Conservation (phyloP, 2,888 invertebrate species). For the Eustalomyia histrio region DNA sequence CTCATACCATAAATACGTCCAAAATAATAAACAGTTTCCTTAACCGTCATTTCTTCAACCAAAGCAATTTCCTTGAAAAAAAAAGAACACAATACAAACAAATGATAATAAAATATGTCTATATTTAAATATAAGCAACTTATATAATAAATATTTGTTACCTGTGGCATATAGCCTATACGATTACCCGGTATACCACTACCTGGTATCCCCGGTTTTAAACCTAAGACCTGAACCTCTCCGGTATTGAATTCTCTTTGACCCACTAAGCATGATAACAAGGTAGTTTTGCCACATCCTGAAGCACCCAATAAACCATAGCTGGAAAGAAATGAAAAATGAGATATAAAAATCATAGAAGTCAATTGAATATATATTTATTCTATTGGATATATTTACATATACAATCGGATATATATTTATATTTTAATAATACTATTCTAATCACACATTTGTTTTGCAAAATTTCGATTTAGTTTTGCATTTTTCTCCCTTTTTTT, state of each 20-base stretch:
- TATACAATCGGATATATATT: background rate
- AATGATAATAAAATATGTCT: too few relatives aligned
- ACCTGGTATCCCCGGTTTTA: slow-evolving; percentile 84
- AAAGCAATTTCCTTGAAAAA: slow-evolving; percentile 86
- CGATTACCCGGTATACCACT: slow-evolving; percentile 86
- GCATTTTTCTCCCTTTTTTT: slow-evolving; percentile 31
- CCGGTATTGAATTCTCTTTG: slow-evolving; percentile 87
- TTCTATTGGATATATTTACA: too few relatives aligned
- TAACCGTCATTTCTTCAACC: slow-evolving; percentile 88
- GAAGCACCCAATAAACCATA: slow-evolving; percentile 94
- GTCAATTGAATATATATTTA: background rate
- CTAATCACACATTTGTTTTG: slow-evolving; percentile 37
- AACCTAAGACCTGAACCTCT: slow-evolving; percentile 87
- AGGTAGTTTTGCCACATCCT: slow-evolving; percentile 94
- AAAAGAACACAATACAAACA: background rate
- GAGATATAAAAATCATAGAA: background rate
- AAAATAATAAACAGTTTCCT: slow-evolving; percentile 92
- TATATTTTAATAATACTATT: slow-evolving; percentile 27
- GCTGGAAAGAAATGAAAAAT: slow-evolving; percentile 77
- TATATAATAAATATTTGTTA: slow-evolving; percentile 43
- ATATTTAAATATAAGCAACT: background rate
- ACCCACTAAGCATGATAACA: slow-evolving; percentile 91
- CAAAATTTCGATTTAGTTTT: slow-evolving; percentile 19
- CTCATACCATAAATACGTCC: slow-evolving; percentile 91
- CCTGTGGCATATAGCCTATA: slow-evolving; percentile 94